Evolutionary conservation across 1,140 invertebrate species (phyloP), one percentile per base, ranked within the genome.

Genomic region (Drosophila lowei): DNA sequence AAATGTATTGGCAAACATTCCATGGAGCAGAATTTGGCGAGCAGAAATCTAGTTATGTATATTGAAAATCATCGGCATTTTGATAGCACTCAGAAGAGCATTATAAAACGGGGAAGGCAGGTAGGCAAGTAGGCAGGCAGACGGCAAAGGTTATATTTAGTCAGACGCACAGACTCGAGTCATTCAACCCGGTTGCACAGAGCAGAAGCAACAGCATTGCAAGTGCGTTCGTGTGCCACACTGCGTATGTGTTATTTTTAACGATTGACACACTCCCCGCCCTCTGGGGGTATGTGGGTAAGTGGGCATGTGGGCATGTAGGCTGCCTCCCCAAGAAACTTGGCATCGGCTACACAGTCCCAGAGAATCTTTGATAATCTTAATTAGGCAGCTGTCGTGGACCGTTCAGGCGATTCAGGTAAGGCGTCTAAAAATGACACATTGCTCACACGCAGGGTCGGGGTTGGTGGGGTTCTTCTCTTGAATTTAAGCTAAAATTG

Each of bases 381-480:
- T 84, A 84, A 85, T 84, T 84, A 86, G 67, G 72, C 80, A 85
- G 80, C 81, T 85, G 77, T 85, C 77, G 53, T 46, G 44, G 62
- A 42, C 58, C 62, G 30, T 52, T 67, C 64, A 46, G 8, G n/a
- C 49, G 30, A 7, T 34, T 47, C 65, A 68, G 65, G 65, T 68
- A 30, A 57, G 65, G 18, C 16, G 63, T 25, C 43, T 21, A 48
- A 48, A 67, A 70, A 44, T 70, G 57, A 61, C 61, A 74, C 71
- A 66, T 59, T 59, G 41, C 72, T 54, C 71, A 66, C 65, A 65
- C 71, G 61, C 48, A 61, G 7, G 34, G 48, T 30, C 5, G 23
- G 48, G 65, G 47, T 65, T 46, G 30, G 2, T 47, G 23, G 3
- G 47, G 44, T 28, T 16, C 11, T 18, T 55, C 15, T 23, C 15